phyloP scores from a whole-genome alignment of 2,113 vertebrate species.

The Epinephelus lanceolatus region DNA sequence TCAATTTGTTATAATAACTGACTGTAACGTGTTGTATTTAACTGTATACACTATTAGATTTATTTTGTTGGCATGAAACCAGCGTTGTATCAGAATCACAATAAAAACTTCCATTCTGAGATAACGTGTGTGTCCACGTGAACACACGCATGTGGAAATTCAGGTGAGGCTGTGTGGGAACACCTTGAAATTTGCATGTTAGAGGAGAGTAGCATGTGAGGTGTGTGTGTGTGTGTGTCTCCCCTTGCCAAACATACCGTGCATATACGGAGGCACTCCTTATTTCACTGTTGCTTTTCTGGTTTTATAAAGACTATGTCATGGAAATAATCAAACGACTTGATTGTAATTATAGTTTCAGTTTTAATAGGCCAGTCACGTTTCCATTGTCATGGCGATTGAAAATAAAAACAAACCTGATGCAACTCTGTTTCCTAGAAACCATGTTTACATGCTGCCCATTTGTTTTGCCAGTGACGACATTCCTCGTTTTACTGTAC shows the following conservation, averaged over 20 bases:
- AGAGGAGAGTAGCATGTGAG: not conserved
- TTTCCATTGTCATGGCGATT: not conserved
- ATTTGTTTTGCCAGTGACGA: not conserved
- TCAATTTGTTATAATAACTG: not conserved
- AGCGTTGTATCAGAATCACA: not conserved
- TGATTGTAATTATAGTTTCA: constrained; percentile 14
- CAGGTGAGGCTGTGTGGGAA: not conserved
- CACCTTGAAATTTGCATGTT: not conserved
- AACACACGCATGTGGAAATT: not conserved
- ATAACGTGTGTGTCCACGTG: not conserved
- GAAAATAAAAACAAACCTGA: constrained; percentile 1
- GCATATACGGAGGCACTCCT: constrained; percentile 14
- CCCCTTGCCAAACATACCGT: no score
- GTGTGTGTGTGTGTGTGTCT: not conserved
- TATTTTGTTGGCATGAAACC: not conserved
- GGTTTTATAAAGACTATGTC: not conserved
- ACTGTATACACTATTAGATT: not conserved
- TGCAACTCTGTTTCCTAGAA: not conserved
- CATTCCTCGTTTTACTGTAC: not conserved
- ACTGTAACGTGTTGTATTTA: not conserved
- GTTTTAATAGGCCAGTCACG: not conserved
- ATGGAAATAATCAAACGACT: constrained; percentile 3
- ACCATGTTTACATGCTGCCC: not conserved
- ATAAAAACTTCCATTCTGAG: not conserved
- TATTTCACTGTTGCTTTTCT: not conserved